A percentile compares a stretch with the other conserved stretches of the same genome.
phyloP scores from a whole-genome alignment of 1,140 invertebrate genomes.

The Luehdorfia chinensis region DNA sequence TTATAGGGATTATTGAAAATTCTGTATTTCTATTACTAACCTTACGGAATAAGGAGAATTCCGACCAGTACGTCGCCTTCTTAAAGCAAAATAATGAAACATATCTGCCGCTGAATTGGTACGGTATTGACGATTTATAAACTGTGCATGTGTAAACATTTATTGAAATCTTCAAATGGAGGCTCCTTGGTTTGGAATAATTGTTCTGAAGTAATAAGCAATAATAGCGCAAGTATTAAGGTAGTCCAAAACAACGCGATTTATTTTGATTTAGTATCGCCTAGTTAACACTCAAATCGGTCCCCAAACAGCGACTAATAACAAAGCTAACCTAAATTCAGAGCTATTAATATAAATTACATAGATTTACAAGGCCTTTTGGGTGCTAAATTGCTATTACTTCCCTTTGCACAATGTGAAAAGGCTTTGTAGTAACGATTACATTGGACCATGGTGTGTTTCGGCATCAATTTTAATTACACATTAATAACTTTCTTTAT shows the following conservation, averaged over 20 bases:
- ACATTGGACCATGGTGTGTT: conserved; percentile 26
- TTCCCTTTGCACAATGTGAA: conserved; percentile 37
- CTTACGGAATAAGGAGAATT: no score
- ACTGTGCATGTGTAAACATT: no score
- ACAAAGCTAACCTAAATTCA: conserved; percentile 63
- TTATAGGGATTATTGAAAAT: no score
- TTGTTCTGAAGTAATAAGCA: no score
- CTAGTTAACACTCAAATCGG: conserved; percentile 50
- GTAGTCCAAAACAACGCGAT: conserved; percentile 22
- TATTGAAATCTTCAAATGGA: no score
- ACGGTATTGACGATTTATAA: no score
- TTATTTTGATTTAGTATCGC: conserved; percentile 55
- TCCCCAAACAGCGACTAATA: conserved; percentile 52
- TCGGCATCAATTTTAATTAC: conserved; percentile 42
- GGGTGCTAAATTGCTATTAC: conserved; percentile 52
- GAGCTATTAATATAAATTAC: conserved; percentile 71
- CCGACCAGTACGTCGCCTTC: no score
- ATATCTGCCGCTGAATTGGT: no score
- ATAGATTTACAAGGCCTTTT: conserved; percentile 61
- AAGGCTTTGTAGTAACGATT: conserved; percentile 40
- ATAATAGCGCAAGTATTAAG: no score
- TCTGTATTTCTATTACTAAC: no score
- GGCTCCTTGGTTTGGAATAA: no score
- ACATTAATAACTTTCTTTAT: conserved; percentile 28
- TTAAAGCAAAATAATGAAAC: no score